Evolutionary conservation across 2,888 invertebrate species (phyloP).

Genomic region (Eristalis intricaria): DNA sequence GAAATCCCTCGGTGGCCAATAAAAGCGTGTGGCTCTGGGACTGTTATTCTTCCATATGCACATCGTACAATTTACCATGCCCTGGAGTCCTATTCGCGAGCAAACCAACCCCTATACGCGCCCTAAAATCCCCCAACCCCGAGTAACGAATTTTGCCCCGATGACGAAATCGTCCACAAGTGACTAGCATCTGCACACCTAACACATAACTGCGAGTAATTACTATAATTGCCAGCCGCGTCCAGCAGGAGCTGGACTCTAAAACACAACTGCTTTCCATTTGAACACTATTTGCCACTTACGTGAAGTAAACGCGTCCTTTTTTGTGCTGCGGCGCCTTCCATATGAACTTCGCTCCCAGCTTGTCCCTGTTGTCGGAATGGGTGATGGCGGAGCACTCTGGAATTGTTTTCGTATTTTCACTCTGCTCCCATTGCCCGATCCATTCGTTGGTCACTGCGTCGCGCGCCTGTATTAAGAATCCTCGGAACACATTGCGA

Average conservation of each 20-base stretch:
- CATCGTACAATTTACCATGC: constrained; percentile 21
- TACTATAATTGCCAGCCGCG: constrained; percentile 52
- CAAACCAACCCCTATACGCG: constrained; percentile 16
- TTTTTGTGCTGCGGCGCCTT: constrained; percentile 86
- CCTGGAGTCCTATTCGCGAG: constrained; percentile 34
- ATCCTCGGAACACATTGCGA: constrained; percentile 87
- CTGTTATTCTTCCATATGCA: constrained; percentile 5
- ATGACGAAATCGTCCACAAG: constrained; percentile 41
- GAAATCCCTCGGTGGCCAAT: constrained; percentile 3
- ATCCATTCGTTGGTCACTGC: constrained; percentile 88
- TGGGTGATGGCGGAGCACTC: constrained; percentile 92
- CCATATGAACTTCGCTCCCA: constrained; percentile 88
- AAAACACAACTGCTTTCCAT: neutral
- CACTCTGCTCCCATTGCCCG: constrained; percentile 87
- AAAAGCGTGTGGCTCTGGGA: neutral
- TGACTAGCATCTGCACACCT: neutral
- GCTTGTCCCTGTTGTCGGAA: constrained; percentile 88
- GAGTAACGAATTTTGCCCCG: neutral
- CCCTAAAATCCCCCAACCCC: constrained; percentile 24
- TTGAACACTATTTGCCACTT: constrained; percentile 80
- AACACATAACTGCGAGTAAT: neutral
- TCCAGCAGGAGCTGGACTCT: neutral
- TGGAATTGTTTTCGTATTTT: constrained; percentile 88
- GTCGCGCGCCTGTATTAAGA: constrained; percentile 91
- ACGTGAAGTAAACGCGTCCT: constrained; percentile 92